These are phyloP conservation scores for Spinibarbus caldwelli DNA, from an alignment of 2,797 vertebrate species.

Conservation along the genomic window DNA sequence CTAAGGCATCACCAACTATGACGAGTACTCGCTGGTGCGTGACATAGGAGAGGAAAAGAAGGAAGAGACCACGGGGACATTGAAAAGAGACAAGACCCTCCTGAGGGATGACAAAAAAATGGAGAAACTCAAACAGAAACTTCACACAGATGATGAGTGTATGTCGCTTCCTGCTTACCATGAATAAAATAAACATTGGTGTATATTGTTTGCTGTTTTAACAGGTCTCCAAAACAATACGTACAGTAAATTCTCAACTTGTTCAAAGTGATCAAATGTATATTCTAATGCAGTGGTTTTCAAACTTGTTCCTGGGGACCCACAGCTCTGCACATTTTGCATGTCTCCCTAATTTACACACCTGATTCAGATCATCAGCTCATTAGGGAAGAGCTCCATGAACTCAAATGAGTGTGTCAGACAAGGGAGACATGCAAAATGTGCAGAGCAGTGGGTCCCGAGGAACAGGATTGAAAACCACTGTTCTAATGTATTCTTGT, in stretches of 20 bases:
- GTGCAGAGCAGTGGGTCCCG: no score
- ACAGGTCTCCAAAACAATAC: background rate
- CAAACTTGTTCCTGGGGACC: no score
- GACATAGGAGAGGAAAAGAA: slow-evolving; percentile 96
- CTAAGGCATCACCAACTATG: slow-evolving; percentile 96
- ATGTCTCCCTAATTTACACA: no score
- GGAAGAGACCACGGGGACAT: slow-evolving; percentile 91
- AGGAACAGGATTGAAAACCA: no score
- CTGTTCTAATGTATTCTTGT: background rate
- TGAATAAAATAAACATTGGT: background rate
- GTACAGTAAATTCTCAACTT: background rate
- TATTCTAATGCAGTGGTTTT: no score
- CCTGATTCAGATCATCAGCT: no score
- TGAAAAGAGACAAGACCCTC: slow-evolving; percentile 94
- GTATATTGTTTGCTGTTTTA: background rate
- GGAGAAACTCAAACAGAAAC: slow-evolving; percentile 98
- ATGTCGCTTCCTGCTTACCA: slow-evolving; percentile 61
- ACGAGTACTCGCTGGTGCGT: slow-evolving; percentile 96
- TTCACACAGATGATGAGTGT: slow-evolving; percentile 97
- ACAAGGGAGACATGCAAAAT: no score
- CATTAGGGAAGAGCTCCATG: no score
- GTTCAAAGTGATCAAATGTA: background rate
- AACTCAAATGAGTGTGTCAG: no score
- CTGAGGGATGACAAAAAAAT: slow-evolving; percentile 98
- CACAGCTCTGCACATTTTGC: no score